Evolutionary conservation across 2,888 invertebrate genomes (phyloP), one percentile per base, ranked within the genome.

Genomic region (Ochropleura leucogaster): DNA sequence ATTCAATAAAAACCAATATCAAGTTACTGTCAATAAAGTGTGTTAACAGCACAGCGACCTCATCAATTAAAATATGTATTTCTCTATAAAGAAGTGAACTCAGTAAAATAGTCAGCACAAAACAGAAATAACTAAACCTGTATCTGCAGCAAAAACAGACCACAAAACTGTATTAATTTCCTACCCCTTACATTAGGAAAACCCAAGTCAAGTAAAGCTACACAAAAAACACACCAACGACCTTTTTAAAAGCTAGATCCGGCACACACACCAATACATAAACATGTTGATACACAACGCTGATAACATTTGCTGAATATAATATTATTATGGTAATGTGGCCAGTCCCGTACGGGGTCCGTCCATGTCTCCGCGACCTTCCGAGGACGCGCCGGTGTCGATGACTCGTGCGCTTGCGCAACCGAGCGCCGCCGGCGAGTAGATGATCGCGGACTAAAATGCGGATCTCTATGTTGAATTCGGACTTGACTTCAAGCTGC

Each of bases 361-460:
- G 88, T 85, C 84, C 81, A 85, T 91, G 92, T 92, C 92, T 83
- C 85, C 83, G 87, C 92, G 92, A 93, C 92, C 92, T 93, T 93
- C 91, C 91, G 92, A 93, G 92, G 92, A 93, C 92, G 91, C 90
- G 82, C 84, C 90, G 87, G 92, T 90, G 93, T 93, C 93, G 92
- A 92, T 92, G 93, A 93, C 93, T 92, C 89, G 87, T 83, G 77
- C 83, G 87, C 91, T 92, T 92, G 91, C 92, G 90, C 92, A 92
- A 91, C 68, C 72, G 79, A 77, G 60, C 68, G 74, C 74, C 77
- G 71, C 69, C 82, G 82, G 74, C 80, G 80, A 72, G 82, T 81
- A 83, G 83, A 85, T 87, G 88, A 85, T 78, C 87, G 84, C 75
- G 30, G 49, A 77, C 72, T 72, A 77, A 84, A 82, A 85, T 72